Base-by-base conservation (phyloP, 2,113 vertebrate genomes). In the Hydrochoerus hydrochaeris region DNA sequence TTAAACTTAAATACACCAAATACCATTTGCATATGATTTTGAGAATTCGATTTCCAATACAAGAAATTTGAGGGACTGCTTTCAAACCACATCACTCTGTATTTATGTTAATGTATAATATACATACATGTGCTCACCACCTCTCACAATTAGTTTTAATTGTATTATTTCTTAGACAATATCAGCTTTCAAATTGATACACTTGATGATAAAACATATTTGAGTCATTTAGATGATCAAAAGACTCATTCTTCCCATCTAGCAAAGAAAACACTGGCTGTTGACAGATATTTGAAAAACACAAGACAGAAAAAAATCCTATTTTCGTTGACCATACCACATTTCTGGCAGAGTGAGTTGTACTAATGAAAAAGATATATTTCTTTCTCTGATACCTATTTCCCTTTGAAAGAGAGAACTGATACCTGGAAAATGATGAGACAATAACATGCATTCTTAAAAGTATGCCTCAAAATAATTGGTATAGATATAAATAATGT, bases 201-300 rank as follows among this genome's bases (percentile, higher is more conserved):
- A 38, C 24, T 90, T 90, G 19, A 73, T n/a, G 13, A 54, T 8
- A 92, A 65, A 35, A 9, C 28, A 54, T 44, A 54, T 90, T 92
- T 90, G 85, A 94, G 92, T 35, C 49, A 58, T 44, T 82, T 71
- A 90, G 9, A n/a, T 77, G 41, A 77, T n/a, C 12, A 57, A 88
- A 90, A 85, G 60, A 0, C 12, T 82, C 35, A 54, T 75, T 62
- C 38, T 58, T 0, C 4, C 10, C 52, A 85, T 0, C 2, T 10
- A 88, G 22, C 28, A 88, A 94, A 80, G 49, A 95, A 91, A 88
- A 77, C 28, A 95, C 14, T 60, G 38, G 60, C 58, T 73, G 46
- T 2, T 88, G 44, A 85, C 3, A 93, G 32, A 73, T 54, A 88
- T 58, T 67, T 82, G 20, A 93, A 91, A 95, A 95, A 73, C 14